A percentile compares a stretch with the other conserved stretches of the same genome.
phyloP scores from a whole-genome alignment of 1,140 invertebrate genomes.

The Brachionus manjavacas region DNA sequence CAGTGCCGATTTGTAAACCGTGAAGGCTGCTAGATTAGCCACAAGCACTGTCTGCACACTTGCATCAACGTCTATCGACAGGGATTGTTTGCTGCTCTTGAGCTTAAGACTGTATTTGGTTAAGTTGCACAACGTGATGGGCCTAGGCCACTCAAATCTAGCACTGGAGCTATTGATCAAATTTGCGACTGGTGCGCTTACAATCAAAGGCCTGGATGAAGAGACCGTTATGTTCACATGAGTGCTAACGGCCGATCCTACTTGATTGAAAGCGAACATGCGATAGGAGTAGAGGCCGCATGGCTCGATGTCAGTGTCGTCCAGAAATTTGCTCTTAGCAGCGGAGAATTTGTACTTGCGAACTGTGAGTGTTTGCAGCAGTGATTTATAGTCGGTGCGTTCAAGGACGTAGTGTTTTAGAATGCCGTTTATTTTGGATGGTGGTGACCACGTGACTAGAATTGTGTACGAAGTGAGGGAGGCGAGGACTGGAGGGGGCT shows the following conservation, averaged over 20 bases:
- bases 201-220: conserved; percentile 5
- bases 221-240: conserved; percentile 17
- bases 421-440: neutral
- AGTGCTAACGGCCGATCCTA: neutral
- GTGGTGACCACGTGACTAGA: neutral
- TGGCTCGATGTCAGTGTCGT: conserved; percentile 9
- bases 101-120: neutral
- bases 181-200: neutral
- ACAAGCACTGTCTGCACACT: neutral
- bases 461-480: conserved; percentile 16
- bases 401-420: conserved; percentile 18
- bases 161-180: neutral
- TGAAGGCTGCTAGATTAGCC: neutral
- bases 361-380: neutral
- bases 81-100: neutral
- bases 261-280: neutral
- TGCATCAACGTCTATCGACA: neutral
- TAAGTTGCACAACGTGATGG: conserved; percentile 4
- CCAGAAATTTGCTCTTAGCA: neutral
- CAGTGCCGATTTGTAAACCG: neutral
- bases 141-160: conserved; percentile 18
- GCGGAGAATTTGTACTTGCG: conserved; percentile 14
- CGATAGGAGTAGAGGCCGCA: conserved; percentile 26
- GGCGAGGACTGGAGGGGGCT: neutral
- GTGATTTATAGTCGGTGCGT: neutral